These are phyloP conservation scores for Microplitis demolitor DNA, from an alignment of 1,140 invertebrate species.

Conservation along the genomic window DNA sequence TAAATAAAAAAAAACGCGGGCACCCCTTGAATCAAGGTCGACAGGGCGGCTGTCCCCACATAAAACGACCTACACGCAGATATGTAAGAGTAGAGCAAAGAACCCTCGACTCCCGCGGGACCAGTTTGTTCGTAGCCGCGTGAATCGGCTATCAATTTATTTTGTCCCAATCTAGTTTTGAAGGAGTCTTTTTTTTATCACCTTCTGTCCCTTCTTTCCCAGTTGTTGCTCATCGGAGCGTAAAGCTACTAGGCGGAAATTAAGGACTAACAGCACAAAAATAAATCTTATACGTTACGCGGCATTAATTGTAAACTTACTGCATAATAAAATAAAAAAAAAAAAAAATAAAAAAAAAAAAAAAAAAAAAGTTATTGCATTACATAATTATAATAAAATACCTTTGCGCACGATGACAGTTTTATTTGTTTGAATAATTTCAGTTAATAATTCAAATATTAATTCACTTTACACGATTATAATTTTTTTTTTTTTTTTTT, in stretches of 20 bases:
- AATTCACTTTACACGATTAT: too few species aligned
- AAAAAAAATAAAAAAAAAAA: not conserved
- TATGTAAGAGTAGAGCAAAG: conserved; percentile 1
- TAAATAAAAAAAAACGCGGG: conserved; percentile 28
- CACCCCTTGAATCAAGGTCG: conserved; percentile 33
- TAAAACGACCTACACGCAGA: not conserved
- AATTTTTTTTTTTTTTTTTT: too few species aligned
- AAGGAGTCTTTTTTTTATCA: conserved; percentile 35
- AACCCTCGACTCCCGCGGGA: conserved; percentile 47
- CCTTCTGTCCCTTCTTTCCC: not conserved
- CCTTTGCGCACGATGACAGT: too few species aligned
- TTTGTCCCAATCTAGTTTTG: conserved; percentile 49
- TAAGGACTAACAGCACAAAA: not conserved
- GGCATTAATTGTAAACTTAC: not conserved
- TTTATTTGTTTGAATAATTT: too few species aligned
- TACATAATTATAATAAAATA: too few species aligned
- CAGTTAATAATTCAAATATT: too few species aligned
- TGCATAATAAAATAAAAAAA: not conserved
- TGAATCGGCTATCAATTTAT: conserved; percentile 59
- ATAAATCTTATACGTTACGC: not conserved
- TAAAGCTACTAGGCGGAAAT: not conserved
- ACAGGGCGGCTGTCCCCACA: conserved; percentile 27
- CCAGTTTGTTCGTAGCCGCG: conserved; percentile 51
- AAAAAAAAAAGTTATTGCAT: not conserved
- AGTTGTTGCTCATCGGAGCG: not conserved